Evolutionary conservation across 2,888 invertebrate genomes (phyloP).

Genomic region (Trichogramma evanescens): DNA sequence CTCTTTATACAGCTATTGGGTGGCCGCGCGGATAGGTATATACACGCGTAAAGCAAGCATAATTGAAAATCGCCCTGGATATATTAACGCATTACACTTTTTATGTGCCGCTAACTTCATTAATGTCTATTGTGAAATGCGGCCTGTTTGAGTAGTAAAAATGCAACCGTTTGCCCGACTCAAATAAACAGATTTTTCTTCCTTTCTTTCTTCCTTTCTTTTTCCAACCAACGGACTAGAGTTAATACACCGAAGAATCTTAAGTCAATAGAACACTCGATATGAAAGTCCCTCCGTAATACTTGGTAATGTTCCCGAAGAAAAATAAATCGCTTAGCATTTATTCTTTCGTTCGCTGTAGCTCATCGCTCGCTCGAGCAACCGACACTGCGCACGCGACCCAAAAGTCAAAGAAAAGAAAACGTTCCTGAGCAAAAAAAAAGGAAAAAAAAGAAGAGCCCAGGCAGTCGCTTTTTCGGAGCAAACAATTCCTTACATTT

Average conservation of each 20-base stretch:
- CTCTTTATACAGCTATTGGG: constrained; percentile 9
- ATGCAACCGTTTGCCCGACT: no score
- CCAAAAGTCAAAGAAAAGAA: background rate
- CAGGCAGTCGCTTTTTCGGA: constrained; percentile 21
- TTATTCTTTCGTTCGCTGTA: background rate
- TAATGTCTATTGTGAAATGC: no score
- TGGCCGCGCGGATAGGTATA: background rate
- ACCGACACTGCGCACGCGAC: background rate
- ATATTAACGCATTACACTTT: no score
- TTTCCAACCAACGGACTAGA: background rate
- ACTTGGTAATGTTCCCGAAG: background rate
- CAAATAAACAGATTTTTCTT: no score
- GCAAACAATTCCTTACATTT: constrained; percentile 28
- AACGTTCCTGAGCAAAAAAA: background rate
- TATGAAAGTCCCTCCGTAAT: no score
- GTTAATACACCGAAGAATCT: background rate
- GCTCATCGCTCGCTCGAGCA: no score
- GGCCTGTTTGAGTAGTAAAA: no score
- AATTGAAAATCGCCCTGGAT: no score
- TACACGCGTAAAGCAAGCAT: background rate
- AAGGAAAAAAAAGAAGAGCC: background rate
- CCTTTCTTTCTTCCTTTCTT: no score
- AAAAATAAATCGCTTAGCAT: constrained; percentile 12
- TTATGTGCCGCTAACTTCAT: no score
- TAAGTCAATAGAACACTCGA: no score